Conservation (phyloP, 2,797 vertebrate species). For the Notolepis coatsorum region DNA sequence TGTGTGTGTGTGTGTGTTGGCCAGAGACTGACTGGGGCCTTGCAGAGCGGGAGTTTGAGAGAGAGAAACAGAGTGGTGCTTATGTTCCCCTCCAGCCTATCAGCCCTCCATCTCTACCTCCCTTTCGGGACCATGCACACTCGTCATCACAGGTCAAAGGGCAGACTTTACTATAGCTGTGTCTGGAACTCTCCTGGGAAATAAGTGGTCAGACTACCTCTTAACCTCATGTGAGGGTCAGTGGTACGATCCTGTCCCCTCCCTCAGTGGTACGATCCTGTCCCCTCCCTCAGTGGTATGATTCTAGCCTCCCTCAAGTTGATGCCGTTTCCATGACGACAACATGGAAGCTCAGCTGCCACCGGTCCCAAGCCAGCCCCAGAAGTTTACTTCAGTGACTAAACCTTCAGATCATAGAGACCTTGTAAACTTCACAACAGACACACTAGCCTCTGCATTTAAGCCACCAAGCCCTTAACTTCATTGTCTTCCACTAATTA, state of each 20-base stretch:
- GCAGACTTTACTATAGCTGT: slow-evolving; percentile 13
- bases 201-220: slow-evolving; percentile 10
- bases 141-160: slow-evolving; percentile 33
- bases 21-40: not conserved
- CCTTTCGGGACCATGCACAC: slow-evolving; percentile 1
- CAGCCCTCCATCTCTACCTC: not conserved
- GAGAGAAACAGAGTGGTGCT: slow-evolving; percentile 12
- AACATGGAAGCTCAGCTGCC: too few species aligned
- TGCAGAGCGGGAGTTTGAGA: not conserved
- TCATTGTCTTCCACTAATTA: too few species aligned
- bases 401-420: too few species aligned
- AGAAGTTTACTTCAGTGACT: too few species aligned
- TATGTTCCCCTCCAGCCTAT: not conserved
- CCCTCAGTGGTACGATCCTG: not conserved
- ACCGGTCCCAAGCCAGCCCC: too few species aligned
- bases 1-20: not conserved
- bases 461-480: too few species aligned
- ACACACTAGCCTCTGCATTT: too few species aligned
- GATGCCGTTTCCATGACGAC: too few species aligned
- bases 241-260: slow-evolving; percentile 1
- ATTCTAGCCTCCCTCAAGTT: slow-evolving; percentile 8
- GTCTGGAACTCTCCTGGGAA: slow-evolving; percentile 25
- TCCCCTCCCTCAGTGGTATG: slow-evolving; percentile 9
- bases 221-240: not conserved
- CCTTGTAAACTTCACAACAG: too few species aligned